Conservation (phyloP, 2,113 vertebrate species). For the Chamaea fasciata region DNA sequence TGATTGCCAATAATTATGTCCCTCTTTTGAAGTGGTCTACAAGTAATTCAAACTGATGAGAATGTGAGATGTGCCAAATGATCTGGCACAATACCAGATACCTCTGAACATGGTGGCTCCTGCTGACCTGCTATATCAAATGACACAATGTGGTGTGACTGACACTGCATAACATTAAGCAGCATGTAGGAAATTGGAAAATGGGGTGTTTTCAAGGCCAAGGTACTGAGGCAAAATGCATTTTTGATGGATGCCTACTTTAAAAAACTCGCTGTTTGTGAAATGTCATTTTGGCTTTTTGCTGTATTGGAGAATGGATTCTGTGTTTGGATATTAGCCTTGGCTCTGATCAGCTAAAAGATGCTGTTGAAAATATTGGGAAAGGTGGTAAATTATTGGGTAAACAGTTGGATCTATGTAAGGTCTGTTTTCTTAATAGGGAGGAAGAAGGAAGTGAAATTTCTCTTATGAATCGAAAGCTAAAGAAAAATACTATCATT, state of each 20-base stretch:
- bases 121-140: conserved; percentile 63
- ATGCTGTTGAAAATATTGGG: neutral
- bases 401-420: neutral
- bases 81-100: conserved; percentile 66
- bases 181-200: conserved; percentile 33
- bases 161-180: conserved; percentile 20
- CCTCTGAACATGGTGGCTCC: conserved; percentile 46
- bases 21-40: conserved; percentile 70
- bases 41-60: conserved; percentile 76
- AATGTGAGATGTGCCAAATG: conserved; percentile 65
- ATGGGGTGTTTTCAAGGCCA: neutral
- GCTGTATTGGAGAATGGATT: neutral
- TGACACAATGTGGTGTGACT: conserved; percentile 57
- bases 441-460: neutral
- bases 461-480: neutral
- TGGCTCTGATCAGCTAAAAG: neutral
- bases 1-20: conserved; percentile 68
- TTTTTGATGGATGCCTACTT: conserved; percentile 16
- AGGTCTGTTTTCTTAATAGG: neutral
- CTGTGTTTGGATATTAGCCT: neutral
- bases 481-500: neutral
- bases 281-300: neutral
- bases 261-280: neutral
- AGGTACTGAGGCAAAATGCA: neutral
- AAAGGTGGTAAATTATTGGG: neutral